Evolutionary conservation across 1,140 invertebrate genomes (phyloP).

Genomic region (Agrilus planipennis): DNA sequence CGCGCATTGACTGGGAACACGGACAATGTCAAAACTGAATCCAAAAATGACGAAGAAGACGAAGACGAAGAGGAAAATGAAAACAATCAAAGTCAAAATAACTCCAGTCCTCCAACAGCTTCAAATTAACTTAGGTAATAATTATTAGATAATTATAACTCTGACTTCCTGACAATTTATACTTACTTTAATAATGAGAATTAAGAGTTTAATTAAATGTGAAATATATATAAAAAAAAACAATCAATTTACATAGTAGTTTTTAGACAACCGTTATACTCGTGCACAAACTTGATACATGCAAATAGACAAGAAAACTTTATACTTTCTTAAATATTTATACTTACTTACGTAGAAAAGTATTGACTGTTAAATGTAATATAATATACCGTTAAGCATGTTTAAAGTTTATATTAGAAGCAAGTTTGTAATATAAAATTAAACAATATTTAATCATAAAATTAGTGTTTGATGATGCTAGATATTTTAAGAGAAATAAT

Average conservation of each 20-base stretch:
- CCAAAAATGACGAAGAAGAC: slow-evolving; percentile 39
- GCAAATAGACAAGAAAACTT: neutral
- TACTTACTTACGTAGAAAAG: too few species aligned
- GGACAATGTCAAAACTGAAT: slow-evolving; percentile 42
- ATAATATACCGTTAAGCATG: too few species aligned
- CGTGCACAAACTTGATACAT: neutral
- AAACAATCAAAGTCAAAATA: slow-evolving; percentile 17
- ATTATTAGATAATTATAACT: neutral
- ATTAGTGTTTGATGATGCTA: too few species aligned
- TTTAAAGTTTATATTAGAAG: too few species aligned
- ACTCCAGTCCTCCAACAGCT: slow-evolving; percentile 11
- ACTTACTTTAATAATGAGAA: too few species aligned
- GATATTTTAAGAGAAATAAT: too few species aligned
- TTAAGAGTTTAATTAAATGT: too few species aligned
- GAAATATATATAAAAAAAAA: slow-evolving; percentile 7
- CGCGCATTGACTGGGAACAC: slow-evolving; percentile 61
- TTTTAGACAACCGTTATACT: neutral
- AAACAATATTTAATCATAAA: too few species aligned
- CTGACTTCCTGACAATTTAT: neutral
- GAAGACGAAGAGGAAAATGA: slow-evolving; percentile 35
- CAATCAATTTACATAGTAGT: slow-evolving; percentile 6
- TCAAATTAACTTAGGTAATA: slow-evolving; percentile 11
- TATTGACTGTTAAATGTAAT: too few species aligned
- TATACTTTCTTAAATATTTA: neutral
- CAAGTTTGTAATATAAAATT: too few species aligned